Base-by-base conservation (phyloP, 2,113 vertebrate species). In the Chaetura pelagica region DNA sequence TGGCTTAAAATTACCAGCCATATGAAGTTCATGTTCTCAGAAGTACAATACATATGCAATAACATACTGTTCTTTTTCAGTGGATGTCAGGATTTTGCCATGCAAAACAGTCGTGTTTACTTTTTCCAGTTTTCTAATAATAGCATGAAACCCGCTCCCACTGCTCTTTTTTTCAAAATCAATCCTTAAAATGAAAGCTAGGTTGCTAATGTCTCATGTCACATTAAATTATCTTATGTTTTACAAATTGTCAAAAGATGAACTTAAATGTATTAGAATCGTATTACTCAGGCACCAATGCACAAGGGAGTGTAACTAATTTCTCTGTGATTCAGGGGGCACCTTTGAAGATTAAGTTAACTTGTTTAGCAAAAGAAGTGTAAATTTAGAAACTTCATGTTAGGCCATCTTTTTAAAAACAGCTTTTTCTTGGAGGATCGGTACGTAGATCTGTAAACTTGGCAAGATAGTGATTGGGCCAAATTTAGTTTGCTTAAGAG, bases 251-350 rank as follows among this genome's bases (percentile, higher is more conserved):
- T 54, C 51, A 81, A 54, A 35, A 87, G 29, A 40, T 74, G 8
- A 77, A 87, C 3, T 54, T 87, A 12, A 52, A 44, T 48, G 20
- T 62, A 46, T 71, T 67, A 9, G n/a, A 81, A 1, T 68, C 6
- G 4, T 48, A 15, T 71, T 72, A 29, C 40, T 59, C 0, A 0
- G 68, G 32, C 57, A 48, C 18, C 55, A 34, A 34, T 13, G 61
- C 21, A 1, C 46, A 73, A 78, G 8, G 29, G 30, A 21, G 2
- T 12, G 5, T 49, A 58, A 32, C 21, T 64, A 12, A 61, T 59
- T 93, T 40, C 76, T 66, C 48, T 74, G 29, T 63, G 38, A 73
- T 82, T 87, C n/a, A 32, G 42, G 16, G 52, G 48, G 11, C 30
- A 54, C n/a, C 34, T 87, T 19, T 79, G 78, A 82, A 72, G n/a